Conservation (phyloP, 2,113 vertebrate species). For the Noturus placidus region DNA sequence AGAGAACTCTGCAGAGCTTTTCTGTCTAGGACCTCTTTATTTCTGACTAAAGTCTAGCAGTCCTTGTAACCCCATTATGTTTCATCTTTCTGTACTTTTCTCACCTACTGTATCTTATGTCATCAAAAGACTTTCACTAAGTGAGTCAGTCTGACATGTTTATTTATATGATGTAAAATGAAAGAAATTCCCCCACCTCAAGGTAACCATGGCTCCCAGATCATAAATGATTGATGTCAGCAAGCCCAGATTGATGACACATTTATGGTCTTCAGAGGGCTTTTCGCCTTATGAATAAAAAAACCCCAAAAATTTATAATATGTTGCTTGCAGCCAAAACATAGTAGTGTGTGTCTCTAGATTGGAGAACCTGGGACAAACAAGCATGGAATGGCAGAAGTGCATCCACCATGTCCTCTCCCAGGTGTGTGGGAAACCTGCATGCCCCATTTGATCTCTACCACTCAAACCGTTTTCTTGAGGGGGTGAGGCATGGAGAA, state of each 20-base stretch:
- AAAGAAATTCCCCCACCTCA: constrained; percentile 49
- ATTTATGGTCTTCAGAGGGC: constrained; percentile 8
- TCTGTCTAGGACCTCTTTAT: constrained; percentile 14
- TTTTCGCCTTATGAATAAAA: constrained; percentile 11
- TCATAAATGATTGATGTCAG: constrained; percentile 28
- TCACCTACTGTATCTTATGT: constrained; percentile 44
- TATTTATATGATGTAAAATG: constrained; percentile 39
- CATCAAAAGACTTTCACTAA: constrained; percentile 42
- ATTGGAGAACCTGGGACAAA: neutral
- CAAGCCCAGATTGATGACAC: constrained; percentile 21
- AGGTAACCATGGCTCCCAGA: constrained; percentile 20
- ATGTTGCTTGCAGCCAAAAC: neutral
- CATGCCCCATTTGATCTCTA: neutral
- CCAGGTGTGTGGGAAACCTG: neutral
- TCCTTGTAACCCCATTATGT: constrained; percentile 10
- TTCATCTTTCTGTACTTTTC: constrained; percentile 40
- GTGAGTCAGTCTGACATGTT: constrained; percentile 37
- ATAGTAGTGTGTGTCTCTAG: neutral
- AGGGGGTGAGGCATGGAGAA: neutral
- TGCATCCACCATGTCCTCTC: neutral
- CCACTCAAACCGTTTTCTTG: neutral
- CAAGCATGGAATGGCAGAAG: neutral
- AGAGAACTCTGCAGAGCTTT: neutral
- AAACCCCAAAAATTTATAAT: neutral
- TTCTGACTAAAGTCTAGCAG: constrained; percentile 29